Evolutionary conservation across 2,113 vertebrate species (phyloP), one percentile per base, ranked within the genome.

Genomic region (Gadus macrocephalus): DNA sequence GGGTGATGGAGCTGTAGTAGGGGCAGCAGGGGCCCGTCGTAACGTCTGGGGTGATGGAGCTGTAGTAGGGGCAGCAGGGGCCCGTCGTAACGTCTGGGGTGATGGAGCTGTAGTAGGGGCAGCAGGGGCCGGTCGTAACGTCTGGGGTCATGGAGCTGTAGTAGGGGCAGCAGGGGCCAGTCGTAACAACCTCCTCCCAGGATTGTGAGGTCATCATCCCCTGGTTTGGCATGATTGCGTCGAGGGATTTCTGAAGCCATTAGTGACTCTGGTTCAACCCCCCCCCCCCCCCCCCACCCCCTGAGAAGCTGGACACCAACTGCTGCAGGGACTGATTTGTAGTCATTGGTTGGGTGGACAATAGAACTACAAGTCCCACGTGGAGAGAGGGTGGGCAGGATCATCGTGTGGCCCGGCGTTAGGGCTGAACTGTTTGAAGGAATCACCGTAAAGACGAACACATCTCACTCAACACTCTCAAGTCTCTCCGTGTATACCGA

Each of bases 261-360:
- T 20, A 9, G 64, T 7, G 14, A 63, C 67, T 70, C 64, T 61
- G 55, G 72, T 78, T 73, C 17, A 73, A 63, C 69, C 35, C 73
- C 83, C 42, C 6, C 42, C 12, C 7, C 42, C 7, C 6, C 42
- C 9, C 9, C 20, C 20, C 20, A 20, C 42, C 6, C 7, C 42
- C 42, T 14, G 17, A 31, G 27, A 79, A 66, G 28, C 16, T 11
- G 38, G 58, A 55, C n/a, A 60, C 16, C 38, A 14, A n/a, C 62
- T 69, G 53, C 28, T 22, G 19, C 56, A 5, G 55, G 7, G 49
- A 62, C 19, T 62, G 68, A 66, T 67, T 68, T 68, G 69, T 49
- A 49, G 62, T 25, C n/a, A 62, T 63, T n/a, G 5, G 42, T 63
- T n/a, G 5, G 42, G 35, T 8, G 9, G 65, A 60, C 38, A 12